A percentile compares a stretch with the other conserved stretches of the same genome.
Evolutionary conservation across 2,888 invertebrate genomes (phyloP).

Genomic region (Syritta pipiens): DNA sequence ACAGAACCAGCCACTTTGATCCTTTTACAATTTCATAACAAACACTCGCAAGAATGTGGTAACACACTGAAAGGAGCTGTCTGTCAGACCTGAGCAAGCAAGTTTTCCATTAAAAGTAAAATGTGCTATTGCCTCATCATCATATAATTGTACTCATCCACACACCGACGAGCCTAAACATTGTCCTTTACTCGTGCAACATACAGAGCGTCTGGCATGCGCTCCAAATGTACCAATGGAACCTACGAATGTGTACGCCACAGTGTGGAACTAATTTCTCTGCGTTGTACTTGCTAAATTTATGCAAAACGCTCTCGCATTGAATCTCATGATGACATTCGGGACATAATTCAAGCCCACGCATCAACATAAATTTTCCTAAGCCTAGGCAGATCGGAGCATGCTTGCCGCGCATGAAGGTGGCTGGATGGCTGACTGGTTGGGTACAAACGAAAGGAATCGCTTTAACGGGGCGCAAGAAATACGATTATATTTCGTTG

Average conservation of each 20-base stretch:
- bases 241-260: conserved; percentile 30
- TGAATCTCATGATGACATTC: conserved; percentile 80
- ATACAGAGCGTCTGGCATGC: conserved; percentile 29
- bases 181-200: conserved; percentile 53
- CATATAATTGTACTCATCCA: conserved; percentile 59
- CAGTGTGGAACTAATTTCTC: conserved; percentile 67
- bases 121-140: conserved; percentile 31
- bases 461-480: conserved; percentile 56
- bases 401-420: conserved; percentile 60
- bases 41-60: too few relatives aligned
- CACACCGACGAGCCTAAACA: conserved; percentile 52
- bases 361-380: conserved; percentile 73
- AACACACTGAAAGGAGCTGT: background rate
- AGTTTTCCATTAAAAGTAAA: conserved; percentile 21
- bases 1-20: too few relatives aligned
- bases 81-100: background rate
- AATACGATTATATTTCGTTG: conserved; percentile 69
- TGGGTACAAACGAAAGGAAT: conserved; percentile 21
- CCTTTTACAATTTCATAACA: too few relatives aligned
- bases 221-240: background rate
- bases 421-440: conserved; percentile 39
- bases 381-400: conserved; percentile 57
- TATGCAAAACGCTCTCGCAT: conserved; percentile 79
- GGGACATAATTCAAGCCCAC: conserved; percentile 79
- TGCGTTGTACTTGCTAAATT: conserved; percentile 73